Evolutionary conservation across 1,140 invertebrate genomes (phyloP), one percentile per base, ranked within the genome.

Genomic region (Lepidurus apus): DNA sequence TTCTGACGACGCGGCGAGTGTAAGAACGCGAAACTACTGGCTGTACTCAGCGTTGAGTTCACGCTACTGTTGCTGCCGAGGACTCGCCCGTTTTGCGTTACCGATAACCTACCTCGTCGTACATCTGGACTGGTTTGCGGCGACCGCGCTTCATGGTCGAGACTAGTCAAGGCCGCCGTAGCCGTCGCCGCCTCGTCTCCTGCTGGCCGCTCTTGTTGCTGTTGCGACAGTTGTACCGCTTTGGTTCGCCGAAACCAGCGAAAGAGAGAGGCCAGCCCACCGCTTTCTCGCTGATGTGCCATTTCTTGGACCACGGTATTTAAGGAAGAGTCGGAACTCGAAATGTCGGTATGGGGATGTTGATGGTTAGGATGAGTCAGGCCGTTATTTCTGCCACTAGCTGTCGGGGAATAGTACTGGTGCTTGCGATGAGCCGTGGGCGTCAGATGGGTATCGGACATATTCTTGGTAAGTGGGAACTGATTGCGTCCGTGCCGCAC

Each of bases 11-110:
- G 84, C 83, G 26, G 84, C 83, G 5, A 89, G 88, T n/a, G 87
- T 83, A 75, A 91, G 82, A 91, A 93, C 8, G 91, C 88, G 83
- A 93, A 93, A 81, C 91, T 92, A 8, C 87, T 89, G 21, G 91
- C 88, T 21, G 90, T 91, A 81, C 91, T 92, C 81, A 89, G 87
- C 26, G 87, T 83, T 3, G 88, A 89, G 81, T 87, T 86, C 74
- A 89, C 84, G 82, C 89, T 90, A 34, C 87, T 88, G 42, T 13
- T 78, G 42, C 77, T 75, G 53, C 53, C 53, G 6, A 65, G 21
- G 17, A 65, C 17, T n/a, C 53, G 53, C 53, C 53, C 53, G 9
- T 65, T 65, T 65, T 21, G 53, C 53, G 53, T 65, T 65, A n/a
- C 53, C 0, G 34, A 34, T 34, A 34, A 34, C 34, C 34, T 2